Percentiles rank a stretch among this genome's conserved stretches.
phyloP scores from a whole-genome alignment of 2,113 vertebrate genomes.

The Hucho hucho region DNA sequence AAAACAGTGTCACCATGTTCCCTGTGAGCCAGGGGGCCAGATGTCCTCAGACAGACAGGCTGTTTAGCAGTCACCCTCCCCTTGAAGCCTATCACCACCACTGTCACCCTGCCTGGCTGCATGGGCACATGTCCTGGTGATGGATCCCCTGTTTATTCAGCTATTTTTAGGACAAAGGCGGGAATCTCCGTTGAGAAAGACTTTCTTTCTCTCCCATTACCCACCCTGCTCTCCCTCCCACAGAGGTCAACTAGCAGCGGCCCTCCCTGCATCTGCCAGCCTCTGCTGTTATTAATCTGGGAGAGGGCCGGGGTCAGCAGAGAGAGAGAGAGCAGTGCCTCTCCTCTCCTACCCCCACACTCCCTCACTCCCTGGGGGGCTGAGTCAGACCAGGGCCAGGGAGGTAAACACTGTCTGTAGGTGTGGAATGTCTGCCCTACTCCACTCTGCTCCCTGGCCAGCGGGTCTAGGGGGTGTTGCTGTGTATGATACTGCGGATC shows the following conservation, averaged over 20 bases:
- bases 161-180: constrained; percentile 47
- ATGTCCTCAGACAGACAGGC: constrained; percentile 40
- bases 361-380: constrained; percentile 20
- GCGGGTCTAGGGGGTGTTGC: background rate
- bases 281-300: constrained; percentile 59
- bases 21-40: constrained; percentile 36
- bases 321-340: constrained; percentile 17
- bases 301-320: constrained; percentile 16
- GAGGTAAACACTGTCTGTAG: constrained; percentile 32
- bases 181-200: constrained; percentile 43
- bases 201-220: constrained; percentile 34
- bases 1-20: constrained; percentile 33
- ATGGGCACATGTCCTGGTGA: constrained; percentile 49
- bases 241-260: constrained; percentile 63
- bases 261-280: constrained; percentile 57
- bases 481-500: background rate
- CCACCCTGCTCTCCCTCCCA: constrained; percentile 53
- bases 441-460: background rate
- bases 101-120: constrained; percentile 12
- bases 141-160: constrained; percentile 49
- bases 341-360: constrained; percentile 35
- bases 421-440: constrained; percentile 42
- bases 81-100: background rate
- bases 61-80: constrained; percentile 36
- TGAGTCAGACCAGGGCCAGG: background rate